A percentile compares a stretch with the other conserved stretches of the same genome.
These are phyloP conservation scores for Periplaneta americana DNA, from an alignment of 1,140 invertebrate species.

Conservation along the genomic window DNA sequence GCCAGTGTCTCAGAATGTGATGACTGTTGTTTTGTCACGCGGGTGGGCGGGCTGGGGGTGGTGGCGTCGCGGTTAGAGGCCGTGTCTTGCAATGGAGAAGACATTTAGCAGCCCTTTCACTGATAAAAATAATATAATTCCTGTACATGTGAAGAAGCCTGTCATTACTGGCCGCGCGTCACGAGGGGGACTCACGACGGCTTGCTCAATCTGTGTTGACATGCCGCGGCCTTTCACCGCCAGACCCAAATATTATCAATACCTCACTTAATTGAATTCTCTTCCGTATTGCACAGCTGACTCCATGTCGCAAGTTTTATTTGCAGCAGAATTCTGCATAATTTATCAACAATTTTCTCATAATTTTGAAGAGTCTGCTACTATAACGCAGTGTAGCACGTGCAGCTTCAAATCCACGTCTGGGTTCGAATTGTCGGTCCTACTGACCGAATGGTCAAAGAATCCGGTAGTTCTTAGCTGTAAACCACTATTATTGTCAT, in stretches of 20 bases:
- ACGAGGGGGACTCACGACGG: no score
- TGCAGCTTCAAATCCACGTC: no score
- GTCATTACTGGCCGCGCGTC: background rate
- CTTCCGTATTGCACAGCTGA: background rate
- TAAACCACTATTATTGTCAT: no score
- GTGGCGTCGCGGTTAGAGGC: background rate
- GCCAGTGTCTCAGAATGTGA: no score
- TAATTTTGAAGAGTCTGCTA: no score
- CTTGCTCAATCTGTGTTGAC: background rate
- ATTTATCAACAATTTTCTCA: no score
- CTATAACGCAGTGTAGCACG: no score
- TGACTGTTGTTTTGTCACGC: no score
- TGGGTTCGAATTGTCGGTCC: no score
- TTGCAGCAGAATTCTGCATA: no score
- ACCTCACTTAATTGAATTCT: background rate
- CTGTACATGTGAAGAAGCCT: background rate
- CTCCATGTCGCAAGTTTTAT: background rate
- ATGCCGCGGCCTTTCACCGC: background rate
- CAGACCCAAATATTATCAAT: background rate
- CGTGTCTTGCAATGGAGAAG: background rate
- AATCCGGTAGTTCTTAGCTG: no score
- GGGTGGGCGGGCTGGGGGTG: background rate
- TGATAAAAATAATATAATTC: background rate
- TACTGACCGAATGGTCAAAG: no score
- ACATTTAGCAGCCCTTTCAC: background rate